Evolutionary conservation across 2,113 vertebrate species (phyloP), one percentile per base, ranked within the genome.

Genomic region (Phocoena sinus): DNA sequence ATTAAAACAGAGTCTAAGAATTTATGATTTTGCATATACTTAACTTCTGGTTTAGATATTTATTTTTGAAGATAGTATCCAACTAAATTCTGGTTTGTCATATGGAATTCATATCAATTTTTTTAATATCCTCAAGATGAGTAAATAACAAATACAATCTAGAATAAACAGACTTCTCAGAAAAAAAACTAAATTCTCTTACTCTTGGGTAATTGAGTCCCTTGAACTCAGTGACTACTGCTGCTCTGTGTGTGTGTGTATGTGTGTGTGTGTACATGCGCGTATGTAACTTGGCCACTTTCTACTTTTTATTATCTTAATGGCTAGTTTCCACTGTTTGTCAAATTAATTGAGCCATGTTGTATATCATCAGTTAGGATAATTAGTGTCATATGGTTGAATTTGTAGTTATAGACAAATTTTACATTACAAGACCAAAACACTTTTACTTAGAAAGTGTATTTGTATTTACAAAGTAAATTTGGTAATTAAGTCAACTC

Each of bases 21-120:
- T 79, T 94, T 50, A 86, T 76, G 17, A 77, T 77, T 91, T 87
- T 93, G 14, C 12, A 28, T 65, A n/a, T n/a, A 9, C 88, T 95
- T 77, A 76, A 81, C n/a, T 62, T 94, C 28, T 79, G 9, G 4
- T 80, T 93, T 84, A 97, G 91, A 80, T 91, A 79, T 53, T 63
- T 95, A 63, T 67, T 58, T 86, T 90, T 81, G 17, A 93, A 76
- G 50, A 50, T 4, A 79, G 38, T 14, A 65, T 31, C 25, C 41
- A 58, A 76, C 4, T 79, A 38, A 89, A 6, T 83, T 89, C 8
- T 71, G 13, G 13, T 38, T 88, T 60, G 20, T 68, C 41, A 47
- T n/a, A 71, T 73, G 47, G 71, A 89, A 92, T 82, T n/a, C 28
- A 10, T 91, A 18, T 33, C 58, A 73, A 26, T 85, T 60, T 88